Evolutionary conservation across 2,797 vertebrate genomes (phyloP), one percentile per base, ranked within the genome.

Genomic region (Enteromius trimaculatus): DNA sequence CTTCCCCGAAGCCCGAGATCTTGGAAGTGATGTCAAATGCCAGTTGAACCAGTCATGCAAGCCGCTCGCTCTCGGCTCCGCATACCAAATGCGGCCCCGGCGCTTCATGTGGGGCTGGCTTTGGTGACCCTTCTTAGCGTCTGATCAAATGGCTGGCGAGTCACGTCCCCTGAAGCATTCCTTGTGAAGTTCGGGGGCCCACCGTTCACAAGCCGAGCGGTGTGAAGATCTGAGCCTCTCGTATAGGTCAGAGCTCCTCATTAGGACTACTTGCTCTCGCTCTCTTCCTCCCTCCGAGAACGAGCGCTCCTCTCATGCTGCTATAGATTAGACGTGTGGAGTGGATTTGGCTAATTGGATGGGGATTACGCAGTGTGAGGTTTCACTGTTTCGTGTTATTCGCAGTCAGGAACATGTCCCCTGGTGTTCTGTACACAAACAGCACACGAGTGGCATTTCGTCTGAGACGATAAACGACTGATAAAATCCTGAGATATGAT

Each of bases 21-120:
- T 87, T 88, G 66, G 79, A 90, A 88, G 86, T 84, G 74, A 84
- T 88, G 87, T 91, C 87, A 92, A 90, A 87, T 85, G 85, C 65
- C 87, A 89, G 84, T 87, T 89, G 86, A 91, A 90, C 80, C 80
- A 87, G 86, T 68, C 23, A 69, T 81, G 79, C 83, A 77, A 42
- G 64, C 10, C 29, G 14, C 29, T 79, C 79, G 74, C 62, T 86
- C 88, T 81, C 58, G 84, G 84, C 86, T 64, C 79, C 42, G 86
- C 86, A 91, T 90, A 82, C 85, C 87, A 91, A 92, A 81, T 83
- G 68, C 2, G 8, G 7, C n/a, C 47, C 39, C n/a, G 9, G 37
- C n/a, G 53, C 72, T 82, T 83, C 34, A 29, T 42, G 11, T 39
- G 19, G 16, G 11, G 51, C 42, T 14, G 16, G 62, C 44, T 71